phyloP scores from a whole-genome alignment of 2,113 vertebrate genomes.

The Rhabdornis inornatus region DNA sequence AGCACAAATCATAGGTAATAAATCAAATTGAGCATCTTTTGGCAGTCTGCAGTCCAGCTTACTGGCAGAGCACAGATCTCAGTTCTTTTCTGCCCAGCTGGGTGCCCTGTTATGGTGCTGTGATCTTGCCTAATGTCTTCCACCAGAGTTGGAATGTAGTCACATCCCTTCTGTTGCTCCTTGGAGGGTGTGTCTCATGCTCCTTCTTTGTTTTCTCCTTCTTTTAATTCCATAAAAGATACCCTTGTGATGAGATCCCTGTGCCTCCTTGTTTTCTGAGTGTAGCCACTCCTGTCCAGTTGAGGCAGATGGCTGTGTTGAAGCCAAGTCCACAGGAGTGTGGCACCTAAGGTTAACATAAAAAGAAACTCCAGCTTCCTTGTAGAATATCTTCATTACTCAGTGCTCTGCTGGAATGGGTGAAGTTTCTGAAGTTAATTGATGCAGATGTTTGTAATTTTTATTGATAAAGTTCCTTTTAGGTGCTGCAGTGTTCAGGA shows the following conservation, averaged over 20 bases:
- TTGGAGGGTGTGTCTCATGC: not conserved
- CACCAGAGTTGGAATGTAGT: not conserved
- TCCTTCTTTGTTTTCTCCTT: not conserved
- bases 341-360: not conserved
- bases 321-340: not conserved
- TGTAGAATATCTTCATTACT: not conserved
- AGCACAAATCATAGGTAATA: not conserved
- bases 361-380: not conserved
- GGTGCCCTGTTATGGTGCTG: not conserved
- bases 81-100: not conserved
- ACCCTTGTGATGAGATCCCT: not conserved
- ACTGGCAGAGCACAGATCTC: not conserved
- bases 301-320: not conserved
- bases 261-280: not conserved
- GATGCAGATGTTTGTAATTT: not conserved
- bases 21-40: not conserved
- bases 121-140: not conserved
- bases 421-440: not conserved
- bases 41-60: not conserved
- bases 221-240: not conserved
- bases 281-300: not conserved
- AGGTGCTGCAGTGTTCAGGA: not conserved
- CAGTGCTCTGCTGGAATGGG: not conserved
- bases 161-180: not conserved
- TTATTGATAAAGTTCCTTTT: not conserved